Evolutionary conservation across 2,113 vertebrate genomes (phyloP).

Genomic region (Recurvirostra avosetta): DNA sequence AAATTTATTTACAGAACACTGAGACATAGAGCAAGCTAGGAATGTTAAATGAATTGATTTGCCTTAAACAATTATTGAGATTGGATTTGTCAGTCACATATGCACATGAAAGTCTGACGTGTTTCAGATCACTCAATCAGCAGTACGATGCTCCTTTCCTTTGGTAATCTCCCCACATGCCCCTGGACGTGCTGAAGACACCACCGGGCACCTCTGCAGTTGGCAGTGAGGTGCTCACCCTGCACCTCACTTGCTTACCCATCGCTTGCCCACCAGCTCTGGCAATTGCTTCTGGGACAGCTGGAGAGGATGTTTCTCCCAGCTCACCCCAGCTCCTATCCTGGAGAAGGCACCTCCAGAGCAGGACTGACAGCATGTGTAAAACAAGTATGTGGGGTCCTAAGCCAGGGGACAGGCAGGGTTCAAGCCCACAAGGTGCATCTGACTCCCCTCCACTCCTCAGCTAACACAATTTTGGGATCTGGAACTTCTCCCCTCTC

Average conservation of each 20-base stretch:
- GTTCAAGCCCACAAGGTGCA: not conserved
- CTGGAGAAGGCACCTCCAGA: not conserved
- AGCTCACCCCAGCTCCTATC: not conserved
- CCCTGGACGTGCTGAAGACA: not conserved
- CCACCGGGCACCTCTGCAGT: not conserved
- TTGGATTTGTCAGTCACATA: not conserved
- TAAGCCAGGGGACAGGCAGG: not conserved
- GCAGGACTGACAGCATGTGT: accelerated
- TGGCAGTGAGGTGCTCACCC: not conserved
- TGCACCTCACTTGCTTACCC: not conserved
- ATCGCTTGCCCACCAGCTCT: not conserved
- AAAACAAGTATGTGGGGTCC: not conserved
- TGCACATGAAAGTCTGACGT: not conserved
- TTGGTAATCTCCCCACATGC: not conserved
- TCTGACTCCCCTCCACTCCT: not conserved
- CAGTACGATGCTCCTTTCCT: not conserved
- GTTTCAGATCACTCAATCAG: not conserved
- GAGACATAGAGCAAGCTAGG: not conserved
- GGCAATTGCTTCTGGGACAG: not conserved
- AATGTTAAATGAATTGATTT: not conserved
- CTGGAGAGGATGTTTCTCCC: not conserved
- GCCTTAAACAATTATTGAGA: not conserved
- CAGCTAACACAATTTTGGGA: not conserved
- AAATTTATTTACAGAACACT: constrained; percentile 8
- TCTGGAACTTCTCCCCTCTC: not conserved